Base-by-base conservation (phyloP, 2,113 vertebrate genomes). In the Chloroceryle aenea region DNA sequence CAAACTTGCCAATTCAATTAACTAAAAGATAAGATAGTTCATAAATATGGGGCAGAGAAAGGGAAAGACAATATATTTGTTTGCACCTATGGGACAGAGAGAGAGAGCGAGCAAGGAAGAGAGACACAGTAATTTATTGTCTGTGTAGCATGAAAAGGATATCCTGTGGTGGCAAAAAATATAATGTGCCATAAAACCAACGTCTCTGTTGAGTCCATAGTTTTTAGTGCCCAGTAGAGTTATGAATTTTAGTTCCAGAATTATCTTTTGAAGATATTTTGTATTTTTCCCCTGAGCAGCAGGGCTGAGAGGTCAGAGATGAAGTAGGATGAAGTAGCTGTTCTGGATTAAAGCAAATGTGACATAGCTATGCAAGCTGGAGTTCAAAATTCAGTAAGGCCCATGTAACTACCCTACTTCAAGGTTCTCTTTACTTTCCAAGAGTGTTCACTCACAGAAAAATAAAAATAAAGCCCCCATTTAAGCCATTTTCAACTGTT, bases 171-270 rank as follows among this genome's bases (percentile, higher is more conserved):
- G 89, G 89, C 73, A 95, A 90, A 95, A 95, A 95, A 93, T 92
- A 95, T 74, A 93, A 95, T 86, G 73, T 77, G 47, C 89, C 86
- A 93, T 96, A 96, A 97, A 96, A 95, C 32, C 95, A 90, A 93
- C 89, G 89, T 89, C 95, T 96, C 91, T 96, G 80, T 89, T 90
- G 95, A 95, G 86, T 90, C 94, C 86, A 77, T 84, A 80, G 76
- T 59, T 95, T 97, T 97, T 95, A 97, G 93, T 92, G 73, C 86
- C 76, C 90, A 86, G 85, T 56, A 88, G 86, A 93, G 96, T 95
- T 95, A 93, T 93, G 93, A 97, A 96, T 95, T 96, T 95, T 86
- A 93, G 90, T 78, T 95, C 34, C 83, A 90, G 86, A 89, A 94
- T 97, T 95, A 97, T 92, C 86, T 92, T 95, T 86, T 95, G 92